These are phyloP conservation scores for Mamestra brassicae DNA, from an alignment of 2,888 invertebrate species.

Conservation along the genomic window DNA sequence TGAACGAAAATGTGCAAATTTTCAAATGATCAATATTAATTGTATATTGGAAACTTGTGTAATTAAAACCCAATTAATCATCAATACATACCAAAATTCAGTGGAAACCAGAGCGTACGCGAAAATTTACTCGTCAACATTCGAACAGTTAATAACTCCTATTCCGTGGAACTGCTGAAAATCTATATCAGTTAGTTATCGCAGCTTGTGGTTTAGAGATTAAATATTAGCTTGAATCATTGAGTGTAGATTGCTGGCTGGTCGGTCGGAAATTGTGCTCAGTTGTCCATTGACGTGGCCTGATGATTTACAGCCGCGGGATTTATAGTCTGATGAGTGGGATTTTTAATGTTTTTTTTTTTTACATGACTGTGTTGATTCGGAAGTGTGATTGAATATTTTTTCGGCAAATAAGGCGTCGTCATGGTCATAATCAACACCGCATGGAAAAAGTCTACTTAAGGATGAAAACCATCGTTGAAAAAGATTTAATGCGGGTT, in stretches of 20 bases:
- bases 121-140: not conserved
- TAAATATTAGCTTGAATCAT: conserved; percentile 56
- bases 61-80: too few relatives aligned
- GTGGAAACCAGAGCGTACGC: not conserved
- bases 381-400: not conserved
- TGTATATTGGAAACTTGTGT: too few relatives aligned
- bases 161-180: conserved; percentile 22
- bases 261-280: conserved; percentile 59
- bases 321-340: conserved; percentile 34
- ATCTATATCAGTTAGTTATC: conserved; percentile 46
- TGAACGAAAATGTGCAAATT: too few relatives aligned
- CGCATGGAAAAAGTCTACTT: not conserved
- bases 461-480: not conserved
- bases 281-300: conserved; percentile 39
- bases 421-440: not conserved
- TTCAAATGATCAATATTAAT: too few relatives aligned
- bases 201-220: conserved; percentile 32
- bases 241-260: conserved; percentile 17
- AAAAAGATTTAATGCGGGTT: not conserved
- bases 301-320: conserved; percentile 43
- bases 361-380: not conserved
- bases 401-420: not conserved
- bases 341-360: conserved; percentile 26
- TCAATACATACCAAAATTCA: not conserved
- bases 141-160: not conserved